Percentiles rank a stretch among this genome's conserved stretches.
Evolutionary conservation across 2,888 invertebrate genomes (phyloP).

Genomic region (Fragum whitleyi): DNA sequence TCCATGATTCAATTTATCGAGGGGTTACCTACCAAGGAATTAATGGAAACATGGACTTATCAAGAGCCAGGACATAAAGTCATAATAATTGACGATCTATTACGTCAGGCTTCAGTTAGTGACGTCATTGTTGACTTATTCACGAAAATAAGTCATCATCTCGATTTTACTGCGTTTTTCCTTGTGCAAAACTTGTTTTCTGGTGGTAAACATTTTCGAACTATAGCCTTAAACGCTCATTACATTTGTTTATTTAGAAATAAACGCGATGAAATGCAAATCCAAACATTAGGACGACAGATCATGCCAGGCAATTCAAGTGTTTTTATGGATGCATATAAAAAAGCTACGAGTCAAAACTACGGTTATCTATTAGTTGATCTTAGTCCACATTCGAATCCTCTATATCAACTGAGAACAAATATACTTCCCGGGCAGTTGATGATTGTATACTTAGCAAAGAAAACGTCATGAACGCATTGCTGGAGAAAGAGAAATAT

Average conservation of each 20-base stretch:
- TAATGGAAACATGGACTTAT: constrained; percentile 9
- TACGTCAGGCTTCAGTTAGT: constrained; percentile 24
- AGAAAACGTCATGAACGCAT: not conserved
- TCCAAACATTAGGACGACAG: constrained; percentile 53
- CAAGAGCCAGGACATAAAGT: not conserved
- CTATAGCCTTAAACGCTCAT: constrained; percentile 57
- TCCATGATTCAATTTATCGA: constrained; percentile 27
- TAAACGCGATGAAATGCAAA: constrained; percentile 51
- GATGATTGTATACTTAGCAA: not conserved
- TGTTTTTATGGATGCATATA: constrained; percentile 49
- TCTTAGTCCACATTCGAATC: constrained; percentile 51
- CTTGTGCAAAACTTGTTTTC: constrained; percentile 50
- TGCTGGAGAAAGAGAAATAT: not conserved
- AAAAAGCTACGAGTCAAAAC: constrained; percentile 43
- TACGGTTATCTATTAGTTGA: constrained; percentile 55
- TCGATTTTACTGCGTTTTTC: constrained; percentile 37
- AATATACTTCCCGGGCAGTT: constrained; percentile 14
- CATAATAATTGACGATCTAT: constrained; percentile 9
- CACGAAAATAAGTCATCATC: constrained; percentile 38
- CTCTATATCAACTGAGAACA: constrained; percentile 24
- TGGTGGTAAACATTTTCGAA: constrained; percentile 45
- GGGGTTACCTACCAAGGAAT: constrained; percentile 32
- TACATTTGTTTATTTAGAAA: constrained; percentile 54
- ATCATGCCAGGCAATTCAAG: constrained; percentile 46
- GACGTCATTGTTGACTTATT: constrained; percentile 3